Conservation (phyloP, 2,113 vertebrate species). For the Ptychochromis oligacanthus region DNA sequence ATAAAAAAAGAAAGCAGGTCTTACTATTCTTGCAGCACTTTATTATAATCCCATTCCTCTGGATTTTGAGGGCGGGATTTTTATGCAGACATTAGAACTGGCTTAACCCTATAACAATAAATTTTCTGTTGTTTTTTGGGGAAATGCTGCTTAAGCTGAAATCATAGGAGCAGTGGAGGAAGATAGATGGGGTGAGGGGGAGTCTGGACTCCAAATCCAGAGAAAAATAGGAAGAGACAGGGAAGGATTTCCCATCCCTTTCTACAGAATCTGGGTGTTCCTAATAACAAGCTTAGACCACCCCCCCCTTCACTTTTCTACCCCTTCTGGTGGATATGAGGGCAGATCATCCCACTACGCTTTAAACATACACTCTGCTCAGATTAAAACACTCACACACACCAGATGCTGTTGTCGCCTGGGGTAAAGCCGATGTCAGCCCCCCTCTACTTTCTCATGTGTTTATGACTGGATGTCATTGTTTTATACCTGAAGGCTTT, state of each 20-base stretch:
- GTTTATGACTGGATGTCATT: constrained; percentile 16
- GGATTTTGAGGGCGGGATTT: too few relatives aligned
- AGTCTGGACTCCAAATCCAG: constrained; percentile 25
- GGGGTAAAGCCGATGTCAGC: constrained; percentile 38
- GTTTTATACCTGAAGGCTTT: constrained; percentile 41
- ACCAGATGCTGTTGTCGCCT: constrained; percentile 65
- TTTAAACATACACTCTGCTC: constrained; percentile 64
- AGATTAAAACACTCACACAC: constrained; percentile 59
- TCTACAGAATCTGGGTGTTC: constrained; percentile 47
- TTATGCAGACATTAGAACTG: constrained; percentile 37
- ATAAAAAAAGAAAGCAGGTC: constrained; percentile 50
- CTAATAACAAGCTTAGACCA: constrained; percentile 70
- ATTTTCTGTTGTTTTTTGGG: constrained; percentile 48
- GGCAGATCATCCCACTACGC: constrained; percentile 59
- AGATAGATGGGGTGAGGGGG: constrained; percentile 8
- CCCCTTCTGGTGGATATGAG: constrained; percentile 12
- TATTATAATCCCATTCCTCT: constrained; percentile 61
- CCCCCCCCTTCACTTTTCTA: background rate
- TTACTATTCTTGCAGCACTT: constrained; percentile 45
- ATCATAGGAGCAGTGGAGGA: constrained; percentile 1
- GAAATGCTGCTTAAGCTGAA: constrained; percentile 20
- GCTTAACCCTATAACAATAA: constrained; percentile 62
- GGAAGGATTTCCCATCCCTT: constrained; percentile 51
- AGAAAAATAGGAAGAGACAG: constrained; percentile 25
- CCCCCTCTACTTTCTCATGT: constrained; percentile 13